phyloP scores from a whole-genome alignment of 2,888 invertebrate species.

The Sarcophaga subvicina region DNA sequence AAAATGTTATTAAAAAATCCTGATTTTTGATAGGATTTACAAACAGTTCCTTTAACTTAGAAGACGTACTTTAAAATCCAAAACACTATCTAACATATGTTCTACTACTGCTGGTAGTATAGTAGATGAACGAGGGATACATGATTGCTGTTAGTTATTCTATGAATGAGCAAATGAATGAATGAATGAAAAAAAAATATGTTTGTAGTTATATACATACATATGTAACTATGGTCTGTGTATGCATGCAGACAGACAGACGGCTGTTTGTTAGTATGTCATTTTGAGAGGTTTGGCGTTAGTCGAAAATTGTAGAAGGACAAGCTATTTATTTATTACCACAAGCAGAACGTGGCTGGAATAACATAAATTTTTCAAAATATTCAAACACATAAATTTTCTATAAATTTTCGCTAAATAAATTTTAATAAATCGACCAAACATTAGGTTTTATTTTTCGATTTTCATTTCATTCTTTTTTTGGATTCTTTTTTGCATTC shows the following conservation, averaged over 20 bases:
- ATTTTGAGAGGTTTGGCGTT: slow-evolving; percentile 51
- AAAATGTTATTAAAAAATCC: no score
- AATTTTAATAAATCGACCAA: slow-evolving; percentile 64
- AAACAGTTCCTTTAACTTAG: no score
- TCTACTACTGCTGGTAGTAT: not conserved
- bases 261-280: slow-evolving; percentile 50
- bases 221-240: not conserved
- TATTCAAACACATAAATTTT: slow-evolving; percentile 68
- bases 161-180: slow-evolving; percentile 37
- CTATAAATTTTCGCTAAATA: slow-evolving; percentile 64
- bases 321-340: slow-evolving; percentile 69
- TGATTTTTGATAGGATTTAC: no score
- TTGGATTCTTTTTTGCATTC: not conserved
- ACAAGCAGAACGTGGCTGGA: slow-evolving; percentile 61
- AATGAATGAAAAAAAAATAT: slow-evolving; percentile 37
- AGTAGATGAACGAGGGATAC: not conserved
- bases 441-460: slow-evolving; percentile 33
- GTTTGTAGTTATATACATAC: slow-evolving; percentile 13
- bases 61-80: not conserved
- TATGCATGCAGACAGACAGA: not conserved
- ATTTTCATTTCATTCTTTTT: not conserved
- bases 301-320: slow-evolving; percentile 61
- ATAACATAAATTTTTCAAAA: slow-evolving; percentile 66
- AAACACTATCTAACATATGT: not conserved
- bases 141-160: not conserved